Base-by-base conservation (phyloP, 35 echinoderm and acorn worm genomes). In the Heliocidaris erythrogramma region DNA sequence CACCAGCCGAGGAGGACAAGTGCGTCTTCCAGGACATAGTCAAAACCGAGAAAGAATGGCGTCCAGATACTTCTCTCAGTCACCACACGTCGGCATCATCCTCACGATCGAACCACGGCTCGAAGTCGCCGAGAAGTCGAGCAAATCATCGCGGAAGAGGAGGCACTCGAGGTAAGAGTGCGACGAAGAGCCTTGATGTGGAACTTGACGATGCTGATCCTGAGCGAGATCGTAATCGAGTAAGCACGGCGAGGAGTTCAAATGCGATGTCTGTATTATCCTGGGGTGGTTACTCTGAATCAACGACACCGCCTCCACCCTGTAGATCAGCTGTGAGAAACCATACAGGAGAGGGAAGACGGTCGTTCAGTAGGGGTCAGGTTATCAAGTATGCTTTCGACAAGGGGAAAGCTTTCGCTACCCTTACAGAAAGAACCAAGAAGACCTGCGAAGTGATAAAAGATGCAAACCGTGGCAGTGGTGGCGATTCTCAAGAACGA, bases 401-500 rank as follows among this genome's bases (percentile, higher is more conserved):
- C 27, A 93, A 94, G 17, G 49, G 94, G 29, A 94, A 94, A 49
- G 84, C 95, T 35, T 96, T 96, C 32, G 85, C 87, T 27, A 91
- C 95, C 7, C 53, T 31, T 85, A 88, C 49, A 48, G 93, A 94
- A 21, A 90, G 95, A 27, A 94, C 93, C 47, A 35, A 61, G 92
- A 94, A 48, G 59, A 96, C 95, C 3, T 32, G 87, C 17, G 95
- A 96, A 6, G 93, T 52, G 11, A 96, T 96, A 5, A 94, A 90
- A 90, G 95, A 86, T 27, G 50, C 32, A 21, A 85, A 88, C 6
- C 48, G 95, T 18, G 88, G 50, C 14, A 32, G 59, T 13, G 48
- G 18, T 5, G 93, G 93, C 29, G 93, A 49, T 12, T 86, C 48
- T 27, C 49, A 85, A 14, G 95, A 96, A 49, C 85, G 95, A 30